Evolutionary conservation across 2,797 vertebrate genomes (phyloP), one percentile per base, ranked within the genome.

Genomic region (Aeoliscus strigatus): DNA sequence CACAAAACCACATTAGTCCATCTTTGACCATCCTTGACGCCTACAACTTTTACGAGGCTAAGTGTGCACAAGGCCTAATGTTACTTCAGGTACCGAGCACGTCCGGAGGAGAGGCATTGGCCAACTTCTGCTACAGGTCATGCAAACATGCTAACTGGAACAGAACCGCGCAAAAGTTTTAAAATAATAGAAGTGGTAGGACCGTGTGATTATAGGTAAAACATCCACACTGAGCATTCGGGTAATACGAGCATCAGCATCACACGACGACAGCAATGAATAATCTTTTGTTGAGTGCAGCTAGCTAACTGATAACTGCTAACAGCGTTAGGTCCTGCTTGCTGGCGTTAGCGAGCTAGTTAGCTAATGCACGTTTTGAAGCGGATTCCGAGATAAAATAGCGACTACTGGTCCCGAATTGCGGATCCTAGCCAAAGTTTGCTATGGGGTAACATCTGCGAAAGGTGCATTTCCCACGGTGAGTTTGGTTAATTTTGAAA

Each of bases 51-150:
- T 70, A 33, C 63, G 24, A 18, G 27, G 60, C 66, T 51, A 73
- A 69, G 61, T 65, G 71, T 60, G 71, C 63, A 77, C 61, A 68
- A 62, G 85, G 83, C 83, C 85, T 86, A 29, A 12, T n/a, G 27
- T 30, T 36, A 70, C 64, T 78, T 62, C 65, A 79, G 79, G 70
- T 79, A 73, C 59, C 62, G 49, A 80, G 69, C 75, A 73, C 49
- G 79, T 82, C 81, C 73, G 70, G 72, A 65, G 72, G 71, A 77
- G 64, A 80, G 51, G 56, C 67, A 69, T 51, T 58, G 68, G 51
- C 69, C 21, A 84, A 86, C 80, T 85, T 85, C 77, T 76, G 81
- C 74, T 76, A 79, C 81, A 83, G 73, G 81, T 79, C 79, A 78
- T 57, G 32, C 58, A 71, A 56, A 60, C 55, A 67, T 18, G 53